Conservation (phyloP, 2,888 invertebrate species). For the Psylliodes chrysocephalus region DNA sequence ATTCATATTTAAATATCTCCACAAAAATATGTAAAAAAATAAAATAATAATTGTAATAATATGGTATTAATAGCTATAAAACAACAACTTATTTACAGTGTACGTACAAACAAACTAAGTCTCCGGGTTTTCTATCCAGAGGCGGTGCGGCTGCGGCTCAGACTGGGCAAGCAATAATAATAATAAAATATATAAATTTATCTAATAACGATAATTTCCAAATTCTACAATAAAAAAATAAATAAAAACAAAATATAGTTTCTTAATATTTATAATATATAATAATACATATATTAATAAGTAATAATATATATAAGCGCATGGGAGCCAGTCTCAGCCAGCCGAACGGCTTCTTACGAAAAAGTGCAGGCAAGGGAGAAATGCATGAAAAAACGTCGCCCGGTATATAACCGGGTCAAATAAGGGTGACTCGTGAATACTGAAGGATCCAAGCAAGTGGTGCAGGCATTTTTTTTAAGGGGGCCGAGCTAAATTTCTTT, state of each 20-base stretch:
- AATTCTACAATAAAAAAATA: constrained; percentile 64
- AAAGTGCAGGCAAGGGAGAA: constrained; percentile 52
- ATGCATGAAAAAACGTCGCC: constrained; percentile 46
- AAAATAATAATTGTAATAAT: constrained; percentile 65
- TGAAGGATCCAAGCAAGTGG: constrained; percentile 59
- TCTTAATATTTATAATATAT: constrained; percentile 58
- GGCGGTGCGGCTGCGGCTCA: constrained; percentile 52
- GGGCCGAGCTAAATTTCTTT: constrained; percentile 54
- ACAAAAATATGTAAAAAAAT: constrained; percentile 67
- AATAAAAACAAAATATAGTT: constrained; percentile 64
- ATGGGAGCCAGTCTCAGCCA: constrained; percentile 51
- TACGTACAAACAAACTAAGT: constrained; percentile 63
- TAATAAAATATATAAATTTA: constrained; percentile 63
- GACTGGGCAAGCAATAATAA: constrained; percentile 53
- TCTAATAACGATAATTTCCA: constrained; percentile 63
- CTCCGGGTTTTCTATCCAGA: constrained; percentile 47
- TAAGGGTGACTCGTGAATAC: constrained; percentile 54
- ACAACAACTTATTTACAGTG: constrained; percentile 66
- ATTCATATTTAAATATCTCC: constrained; percentile 66
- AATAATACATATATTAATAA: constrained; percentile 58
- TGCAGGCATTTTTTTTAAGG: constrained; percentile 52
- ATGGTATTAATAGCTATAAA: constrained; percentile 65
- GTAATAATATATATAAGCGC: constrained; percentile 58
- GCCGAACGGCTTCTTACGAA: constrained; percentile 51
- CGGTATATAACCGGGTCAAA: constrained; percentile 28